A percentile compares a stretch with the other conserved stretches of the same genome.
These are phyloP conservation scores for Drosophila ohnishii DNA, from an alignment of 1,140 invertebrate species.

Conservation along the genomic window DNA sequence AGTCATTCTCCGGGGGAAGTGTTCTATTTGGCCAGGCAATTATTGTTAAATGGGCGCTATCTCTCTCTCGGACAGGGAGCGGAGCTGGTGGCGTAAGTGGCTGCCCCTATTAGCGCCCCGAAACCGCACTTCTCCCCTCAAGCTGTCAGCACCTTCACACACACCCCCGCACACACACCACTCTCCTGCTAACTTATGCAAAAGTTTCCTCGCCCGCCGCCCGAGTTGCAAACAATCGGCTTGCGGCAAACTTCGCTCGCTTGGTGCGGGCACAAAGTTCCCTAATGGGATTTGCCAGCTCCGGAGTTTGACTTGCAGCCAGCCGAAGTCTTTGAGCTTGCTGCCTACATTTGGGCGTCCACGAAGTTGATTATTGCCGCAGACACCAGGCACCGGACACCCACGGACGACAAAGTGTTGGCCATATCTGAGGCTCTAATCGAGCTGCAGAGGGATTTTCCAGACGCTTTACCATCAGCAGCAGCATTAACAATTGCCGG, in stretches of 20 bases:
- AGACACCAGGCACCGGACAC: constrained; percentile 17
- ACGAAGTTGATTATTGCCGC: constrained; percentile 19
- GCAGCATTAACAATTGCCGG: background rate
- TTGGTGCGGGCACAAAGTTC: constrained; percentile 33
- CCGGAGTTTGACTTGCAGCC: constrained; percentile 33
- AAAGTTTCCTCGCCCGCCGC: constrained; percentile 33
- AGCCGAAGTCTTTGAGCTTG: constrained; percentile 14
- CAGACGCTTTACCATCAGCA: background rate
- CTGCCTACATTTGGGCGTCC: constrained; percentile 42
- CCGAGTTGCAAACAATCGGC: constrained; percentile 32
- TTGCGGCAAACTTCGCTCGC: constrained; percentile 47
- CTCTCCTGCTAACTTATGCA: constrained; percentile 37
- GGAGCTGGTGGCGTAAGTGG: constrained; percentile 55
- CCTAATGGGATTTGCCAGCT: constrained; percentile 52
- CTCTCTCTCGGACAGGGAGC: background rate
- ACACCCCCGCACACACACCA: constrained; percentile 14
- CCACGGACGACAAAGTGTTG: constrained; percentile 9
- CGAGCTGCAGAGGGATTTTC: constrained; percentile 14
- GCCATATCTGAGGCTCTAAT: constrained; percentile 12
- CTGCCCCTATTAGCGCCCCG: constrained; percentile 24
- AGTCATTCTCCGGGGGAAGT: constrained; percentile 19
- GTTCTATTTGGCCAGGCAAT: constrained; percentile 63
- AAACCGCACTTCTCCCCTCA: background rate
- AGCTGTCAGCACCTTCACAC: constrained; percentile 34
- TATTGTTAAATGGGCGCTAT: constrained; percentile 63